Evolutionary conservation across 2,888 invertebrate species (phyloP).

Genomic region (Phengaris arion): DNA sequence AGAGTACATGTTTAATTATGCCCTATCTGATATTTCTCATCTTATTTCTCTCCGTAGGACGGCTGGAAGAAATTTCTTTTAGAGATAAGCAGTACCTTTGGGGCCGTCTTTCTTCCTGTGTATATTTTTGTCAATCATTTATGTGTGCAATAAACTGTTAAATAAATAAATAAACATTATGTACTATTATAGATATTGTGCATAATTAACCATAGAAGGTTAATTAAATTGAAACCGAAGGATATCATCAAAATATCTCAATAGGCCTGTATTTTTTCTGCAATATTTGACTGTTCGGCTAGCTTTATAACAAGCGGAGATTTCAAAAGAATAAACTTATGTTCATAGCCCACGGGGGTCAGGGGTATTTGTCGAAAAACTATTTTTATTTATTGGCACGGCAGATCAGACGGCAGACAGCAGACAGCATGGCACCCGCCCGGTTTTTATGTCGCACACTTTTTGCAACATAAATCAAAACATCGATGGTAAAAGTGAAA

Average conservation of each 20-base stretch:
- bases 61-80: no score
- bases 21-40: no score
- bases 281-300: neutral
- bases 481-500: conserved; percentile 21
- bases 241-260: neutral
- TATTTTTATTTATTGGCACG: conserved; percentile 50
- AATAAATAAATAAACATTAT: no score
- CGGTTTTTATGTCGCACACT: conserved; percentile 53
- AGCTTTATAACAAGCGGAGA: conserved; percentile 29
- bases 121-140: no score
- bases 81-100: no score
- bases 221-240: no score
- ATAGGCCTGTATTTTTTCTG: neutral
- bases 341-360: conserved; percentile 53
- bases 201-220: neutral
- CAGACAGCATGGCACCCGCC: conserved; percentile 68
- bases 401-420: conserved; percentile 43
- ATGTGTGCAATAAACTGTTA: no score
- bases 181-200: no score
- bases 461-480: conserved; percentile 55
- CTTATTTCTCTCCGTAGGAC: no score
- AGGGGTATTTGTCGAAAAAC: conserved; percentile 57
- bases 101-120: no score
- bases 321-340: conserved; percentile 39
- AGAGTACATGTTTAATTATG: no score